These are phyloP conservation scores for Platygyra sinensis DNA, from an alignment of 64 coral and sea anemone species.

Conservation along the genomic window DNA sequence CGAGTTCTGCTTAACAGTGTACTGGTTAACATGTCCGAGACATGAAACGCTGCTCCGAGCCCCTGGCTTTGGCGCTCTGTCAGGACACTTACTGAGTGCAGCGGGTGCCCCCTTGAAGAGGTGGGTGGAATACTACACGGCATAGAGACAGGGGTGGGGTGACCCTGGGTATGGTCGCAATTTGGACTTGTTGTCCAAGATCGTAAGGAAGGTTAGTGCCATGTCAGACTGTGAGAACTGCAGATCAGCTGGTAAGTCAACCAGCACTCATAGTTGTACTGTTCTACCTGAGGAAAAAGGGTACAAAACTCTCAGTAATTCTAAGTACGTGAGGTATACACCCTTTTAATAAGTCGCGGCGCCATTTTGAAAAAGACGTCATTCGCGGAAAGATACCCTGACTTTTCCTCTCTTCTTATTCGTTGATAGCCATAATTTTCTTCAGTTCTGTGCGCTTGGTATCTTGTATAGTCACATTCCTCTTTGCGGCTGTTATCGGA, in stretches of 20 bases:
- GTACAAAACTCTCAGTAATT: not conserved
- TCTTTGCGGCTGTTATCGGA: too few species aligned
- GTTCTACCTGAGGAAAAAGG: not conserved
- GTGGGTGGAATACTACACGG: constrained; percentile 47
- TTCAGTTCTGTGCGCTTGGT: too few species aligned
- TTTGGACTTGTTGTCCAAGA: not conserved
- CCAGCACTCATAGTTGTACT: constrained; percentile 55
- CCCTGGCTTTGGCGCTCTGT: not conserved
- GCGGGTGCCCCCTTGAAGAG: constrained; percentile 37
- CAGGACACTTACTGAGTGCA: not conserved
- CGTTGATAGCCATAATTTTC: too few species aligned
- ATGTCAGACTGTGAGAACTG: constrained; percentile 2
- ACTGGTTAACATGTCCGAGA: not conserved
- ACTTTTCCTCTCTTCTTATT: too few species aligned
- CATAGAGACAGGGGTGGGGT: constrained; percentile 12
- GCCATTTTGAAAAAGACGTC: too few species aligned
- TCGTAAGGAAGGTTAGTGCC: constrained; percentile 16
- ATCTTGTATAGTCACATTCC: too few species aligned
- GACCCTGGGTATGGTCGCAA: not conserved
- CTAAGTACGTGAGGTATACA: too few species aligned
- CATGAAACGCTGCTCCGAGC: not conserved
- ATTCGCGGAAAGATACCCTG: too few species aligned
- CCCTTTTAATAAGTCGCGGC: too few species aligned
- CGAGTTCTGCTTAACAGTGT: not conserved
- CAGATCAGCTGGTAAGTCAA: constrained; percentile 43